Percentiles rank a stretch among this genome's conserved stretches.
phyloP scores from a whole-genome alignment of 2,113 vertebrate species.

The Fukomys damarensis region DNA sequence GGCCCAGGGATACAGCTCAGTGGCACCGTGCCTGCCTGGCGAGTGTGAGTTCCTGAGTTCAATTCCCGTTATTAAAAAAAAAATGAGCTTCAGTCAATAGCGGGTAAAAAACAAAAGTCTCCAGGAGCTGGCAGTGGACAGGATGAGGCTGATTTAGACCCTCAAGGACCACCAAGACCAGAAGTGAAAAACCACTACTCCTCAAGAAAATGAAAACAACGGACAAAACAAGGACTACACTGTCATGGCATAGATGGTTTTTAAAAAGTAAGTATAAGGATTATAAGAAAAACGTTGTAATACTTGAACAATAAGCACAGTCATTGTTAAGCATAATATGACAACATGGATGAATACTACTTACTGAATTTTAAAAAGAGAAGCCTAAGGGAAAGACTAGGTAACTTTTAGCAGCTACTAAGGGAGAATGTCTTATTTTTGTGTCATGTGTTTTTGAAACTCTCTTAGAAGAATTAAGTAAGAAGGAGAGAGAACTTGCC shows the following conservation, averaged over 20 bases:
- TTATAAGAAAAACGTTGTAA: constrained; percentile 55
- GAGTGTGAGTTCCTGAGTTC: too few species aligned
- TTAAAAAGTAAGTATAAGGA: neutral
- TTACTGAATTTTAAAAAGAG: constrained; percentile 47
- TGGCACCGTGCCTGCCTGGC: too few species aligned
- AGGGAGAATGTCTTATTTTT: constrained; percentile 17
- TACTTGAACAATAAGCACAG: constrained; percentile 69
- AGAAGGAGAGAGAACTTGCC: neutral
- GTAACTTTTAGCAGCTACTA: constrained; percentile 54
- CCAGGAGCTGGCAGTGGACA: constrained; percentile 65
- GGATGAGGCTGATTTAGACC: constrained; percentile 78
- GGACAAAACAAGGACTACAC: constrained; percentile 82
- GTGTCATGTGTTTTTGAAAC: constrained; percentile 2
- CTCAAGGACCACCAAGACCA: constrained; percentile 80
- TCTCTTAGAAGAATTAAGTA: constrained; percentile 47
- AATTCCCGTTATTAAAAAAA: too few species aligned
- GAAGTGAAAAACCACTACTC: constrained; percentile 86
- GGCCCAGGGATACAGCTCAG: too few species aligned
- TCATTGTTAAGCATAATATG: constrained; percentile 1
- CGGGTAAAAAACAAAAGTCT: constrained; percentile 70
- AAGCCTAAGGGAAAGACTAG: constrained; percentile 51
- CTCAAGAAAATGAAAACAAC: constrained; percentile 84
- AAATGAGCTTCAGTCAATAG: constrained; percentile 45
- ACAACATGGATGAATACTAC: constrained; percentile 33
- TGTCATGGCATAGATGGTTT: constrained; percentile 80